These are phyloP conservation scores for Gymnosoma rotundatum DNA, from an alignment of 2,888 invertebrate genomes.

Conservation along the genomic window DNA sequence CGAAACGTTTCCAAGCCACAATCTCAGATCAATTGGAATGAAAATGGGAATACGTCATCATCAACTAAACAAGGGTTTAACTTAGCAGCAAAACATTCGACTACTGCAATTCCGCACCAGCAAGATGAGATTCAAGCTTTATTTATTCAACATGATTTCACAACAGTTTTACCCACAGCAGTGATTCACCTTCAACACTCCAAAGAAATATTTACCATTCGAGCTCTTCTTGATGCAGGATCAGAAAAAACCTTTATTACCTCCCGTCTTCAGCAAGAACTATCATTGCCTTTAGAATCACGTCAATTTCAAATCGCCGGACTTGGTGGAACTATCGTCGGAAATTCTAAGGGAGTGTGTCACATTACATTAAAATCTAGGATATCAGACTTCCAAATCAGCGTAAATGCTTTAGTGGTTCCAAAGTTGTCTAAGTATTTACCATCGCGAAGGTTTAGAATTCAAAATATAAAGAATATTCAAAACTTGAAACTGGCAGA, in stretches of 20 bases:
- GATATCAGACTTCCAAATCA: neutral
- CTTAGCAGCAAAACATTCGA: too few species aligned
- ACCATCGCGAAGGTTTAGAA: neutral
- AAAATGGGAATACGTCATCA: too few species aligned
- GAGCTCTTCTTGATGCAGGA: constrained; percentile 1
- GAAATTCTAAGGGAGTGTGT: constrained; percentile 2
- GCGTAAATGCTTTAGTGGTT: neutral
- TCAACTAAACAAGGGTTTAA: too few species aligned
- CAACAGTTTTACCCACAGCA: constrained; percentile 1
- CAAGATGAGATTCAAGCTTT: neutral
- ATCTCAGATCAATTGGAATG: too few species aligned
- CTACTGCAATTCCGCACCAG: too few species aligned
- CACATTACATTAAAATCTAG: neutral
- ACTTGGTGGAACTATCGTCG: constrained; percentile 3
- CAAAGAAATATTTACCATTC: neutral
- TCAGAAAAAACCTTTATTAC: neutral
- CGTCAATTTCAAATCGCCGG: neutral
- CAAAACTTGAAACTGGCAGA: neutral
- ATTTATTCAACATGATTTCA: neutral
- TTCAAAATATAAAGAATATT: neutral
- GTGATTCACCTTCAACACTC: neutral
- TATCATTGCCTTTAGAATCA: neutral
- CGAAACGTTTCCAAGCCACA: too few species aligned
- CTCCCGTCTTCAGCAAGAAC: neutral
- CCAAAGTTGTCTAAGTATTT: neutral